A percentile compares a stretch with the other conserved stretches of the same genome.
These are phyloP conservation scores for Cephonodes hylas DNA, from an alignment of 2,888 invertebrate species.

Conservation along the genomic window DNA sequence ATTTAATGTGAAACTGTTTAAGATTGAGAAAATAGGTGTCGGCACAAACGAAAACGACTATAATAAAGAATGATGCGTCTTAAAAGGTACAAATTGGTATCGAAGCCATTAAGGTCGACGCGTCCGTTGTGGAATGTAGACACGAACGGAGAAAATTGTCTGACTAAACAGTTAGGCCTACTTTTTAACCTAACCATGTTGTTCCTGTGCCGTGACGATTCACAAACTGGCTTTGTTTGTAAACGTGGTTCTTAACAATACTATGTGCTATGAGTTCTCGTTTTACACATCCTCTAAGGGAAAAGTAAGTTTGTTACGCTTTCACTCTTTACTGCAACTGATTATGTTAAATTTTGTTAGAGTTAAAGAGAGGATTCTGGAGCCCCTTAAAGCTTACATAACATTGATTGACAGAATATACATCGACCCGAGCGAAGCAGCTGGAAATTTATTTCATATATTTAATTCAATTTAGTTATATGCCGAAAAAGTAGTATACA, in stretches of 20 bases:
- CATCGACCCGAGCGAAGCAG: too few relatives aligned
- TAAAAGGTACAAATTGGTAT: slow-evolving; percentile 20
- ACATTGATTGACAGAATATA: too few relatives aligned
- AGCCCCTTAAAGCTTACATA: too few relatives aligned
- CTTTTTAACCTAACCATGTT: slow-evolving; percentile 56
- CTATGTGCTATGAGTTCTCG: background rate
- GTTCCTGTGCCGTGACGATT: slow-evolving; percentile 44
- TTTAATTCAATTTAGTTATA: too few relatives aligned
- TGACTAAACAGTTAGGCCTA: slow-evolving; percentile 65
- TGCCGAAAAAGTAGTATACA: too few relatives aligned
- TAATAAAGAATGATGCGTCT: slow-evolving; percentile 12
- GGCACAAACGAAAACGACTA: background rate
- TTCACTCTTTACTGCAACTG: too few relatives aligned
- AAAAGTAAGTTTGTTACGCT: too few relatives aligned
- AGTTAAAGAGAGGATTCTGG: too few relatives aligned
- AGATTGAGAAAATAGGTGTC: background rate
- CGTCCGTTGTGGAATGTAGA: slow-evolving; percentile 50
- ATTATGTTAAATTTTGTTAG: too few relatives aligned
- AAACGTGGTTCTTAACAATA: slow-evolving; percentile 30
- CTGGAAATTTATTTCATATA: too few relatives aligned
- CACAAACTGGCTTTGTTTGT: slow-evolving; percentile 28
- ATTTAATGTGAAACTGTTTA: background rate
- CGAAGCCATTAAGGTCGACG: slow-evolving; percentile 51
- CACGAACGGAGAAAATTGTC: slow-evolving; percentile 52
- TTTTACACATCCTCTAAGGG: background rate